Percentiles rank a stretch among this genome's conserved stretches.
These are phyloP conservation scores for Phylloscopus trochiloides DNA, from an alignment of 2,113 vertebrate genomes.

Conservation along the genomic window DNA sequence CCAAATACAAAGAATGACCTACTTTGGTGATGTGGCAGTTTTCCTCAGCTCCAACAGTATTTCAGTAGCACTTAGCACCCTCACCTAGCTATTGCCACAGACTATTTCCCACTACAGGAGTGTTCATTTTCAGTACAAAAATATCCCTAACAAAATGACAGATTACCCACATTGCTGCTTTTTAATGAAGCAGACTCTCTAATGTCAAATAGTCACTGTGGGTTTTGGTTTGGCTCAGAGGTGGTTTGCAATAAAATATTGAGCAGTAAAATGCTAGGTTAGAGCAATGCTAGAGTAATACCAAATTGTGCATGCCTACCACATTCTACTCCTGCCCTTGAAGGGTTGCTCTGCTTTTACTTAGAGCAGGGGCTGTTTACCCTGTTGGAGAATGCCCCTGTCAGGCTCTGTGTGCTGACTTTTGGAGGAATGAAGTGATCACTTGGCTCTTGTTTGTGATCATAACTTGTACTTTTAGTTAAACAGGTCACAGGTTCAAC, in stretches of 20 bases:
- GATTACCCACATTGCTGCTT: constrained; percentile 9
- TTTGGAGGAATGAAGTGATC: not conserved
- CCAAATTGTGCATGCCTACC: not conserved
- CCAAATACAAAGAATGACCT: constrained; percentile 16
- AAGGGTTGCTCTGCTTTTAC: not conserved
- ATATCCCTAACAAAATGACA: not conserved
- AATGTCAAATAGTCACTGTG: constrained; percentile 17
- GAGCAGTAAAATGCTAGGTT: constrained; percentile 21
- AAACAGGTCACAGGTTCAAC: not conserved
- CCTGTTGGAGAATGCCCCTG: not conserved
- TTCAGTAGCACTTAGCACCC: constrained; percentile 36
- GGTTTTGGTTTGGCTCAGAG: constrained; percentile 30
- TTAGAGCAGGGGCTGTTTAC: not conserved
- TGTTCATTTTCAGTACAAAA: constrained; percentile 37
- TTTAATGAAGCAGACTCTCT: constrained; percentile 37
- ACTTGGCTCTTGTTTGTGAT: not conserved
- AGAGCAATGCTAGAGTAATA: constrained; percentile 1
- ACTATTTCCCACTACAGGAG: not conserved
- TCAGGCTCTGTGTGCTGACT: not conserved
- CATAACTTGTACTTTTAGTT: not conserved
- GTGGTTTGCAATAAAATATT: not conserved
- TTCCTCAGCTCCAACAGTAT: not conserved
- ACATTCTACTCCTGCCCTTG: not conserved
- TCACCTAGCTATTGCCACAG: constrained; percentile 32
- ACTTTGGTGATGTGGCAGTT: not conserved